Base-by-base conservation (phyloP, 2,888 invertebrate genomes). In the Cheilosia urbana region DNA sequence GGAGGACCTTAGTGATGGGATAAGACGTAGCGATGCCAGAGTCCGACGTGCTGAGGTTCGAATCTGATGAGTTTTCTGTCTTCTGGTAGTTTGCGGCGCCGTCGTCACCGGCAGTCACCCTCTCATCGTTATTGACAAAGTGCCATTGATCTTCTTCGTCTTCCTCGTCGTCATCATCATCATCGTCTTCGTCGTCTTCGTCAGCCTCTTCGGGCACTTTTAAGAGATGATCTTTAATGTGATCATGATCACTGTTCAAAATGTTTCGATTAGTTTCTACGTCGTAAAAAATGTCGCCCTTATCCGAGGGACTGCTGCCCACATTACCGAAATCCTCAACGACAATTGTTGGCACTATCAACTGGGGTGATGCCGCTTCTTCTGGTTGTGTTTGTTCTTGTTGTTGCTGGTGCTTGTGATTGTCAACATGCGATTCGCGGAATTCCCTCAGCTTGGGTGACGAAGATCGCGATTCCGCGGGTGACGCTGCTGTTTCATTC, bases 21-120 rank as follows among this genome's bases (percentile, higher is more conserved):
- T 79, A 79, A 5, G 75, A 63, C 19, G 84, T 55, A n/a, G 88
- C 90, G 51, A 92, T 90, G 77, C 92, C 92, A 63, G 92, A 92
- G 83, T 92, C 92, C 80, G 91, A 91, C 71, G 88, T 90, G 87
- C 91, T 91, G 66, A 91, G 87, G 88, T 91, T 91, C 78, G 90
- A 91, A 87, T 91, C 91, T 19, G 90, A 91, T 68, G 87, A 89
- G 69, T 88, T 89, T 55, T 87, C 87, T 80, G 87, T 88, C 58
- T 89, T 90, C 17, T 89, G 88, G 19, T 89, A 89, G 77, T 88
- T 89, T 82, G 88, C 42, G 60, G 37, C 7, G 30, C 58, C 79
- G n/a, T 75, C 53, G 17, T 73, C 72, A 6, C 80, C 87, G 4
- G 83, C 73, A 5, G 85, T 88, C 47, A 89, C 88, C 13, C 88